A percentile compares a stretch with the other conserved stretches of the same genome.
phyloP scores from a whole-genome alignment of 2,888 invertebrate genomes.

The Drosophila vallismaia region DNA sequence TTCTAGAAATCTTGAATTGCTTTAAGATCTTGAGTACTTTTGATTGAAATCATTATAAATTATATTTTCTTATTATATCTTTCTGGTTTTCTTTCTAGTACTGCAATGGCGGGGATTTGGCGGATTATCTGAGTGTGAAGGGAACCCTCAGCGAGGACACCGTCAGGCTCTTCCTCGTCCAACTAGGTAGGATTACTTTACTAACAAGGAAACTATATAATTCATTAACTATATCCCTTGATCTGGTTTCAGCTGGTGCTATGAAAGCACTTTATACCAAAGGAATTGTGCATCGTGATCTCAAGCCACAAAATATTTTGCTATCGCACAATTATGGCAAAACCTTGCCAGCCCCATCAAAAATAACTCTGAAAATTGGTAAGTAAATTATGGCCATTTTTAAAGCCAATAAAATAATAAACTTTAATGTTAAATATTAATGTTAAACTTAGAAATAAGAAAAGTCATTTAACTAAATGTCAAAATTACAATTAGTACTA shows the following conservation, averaged over 20 bases:
- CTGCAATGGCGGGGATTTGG: conserved; percentile 99
- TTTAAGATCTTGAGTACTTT: conserved; percentile 1
- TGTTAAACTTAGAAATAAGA: too few species aligned
- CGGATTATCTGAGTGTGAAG: conserved; percentile 97
- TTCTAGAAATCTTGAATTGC: too few species aligned
- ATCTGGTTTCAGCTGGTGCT: conserved; percentile 90
- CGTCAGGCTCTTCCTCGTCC: conserved; percentile 96
- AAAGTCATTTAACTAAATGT: not conserved
- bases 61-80: not conserved
- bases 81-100: conserved; percentile 87
- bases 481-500: not conserved
- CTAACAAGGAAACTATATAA: not conserved
- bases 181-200: conserved; percentile 88
- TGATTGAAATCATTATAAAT: conserved; percentile 1
- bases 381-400: conserved; percentile 59
- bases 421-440: not conserved
- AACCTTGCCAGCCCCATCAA: conserved; percentile 87
- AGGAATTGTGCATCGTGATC: conserved; percentile 99
- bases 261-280: conserved; percentile 98
- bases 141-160: conserved; percentile 98
- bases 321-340: conserved; percentile 89
- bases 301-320: conserved; percentile 99
- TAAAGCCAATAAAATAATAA: not conserved
- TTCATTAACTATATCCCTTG: conserved; percentile 3
- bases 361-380: conserved; percentile 98